A percentile compares a stretch with the other conserved stretches of the same genome.
Evolutionary conservation across 2,888 invertebrate genomes (phyloP).

Genomic region (Cacoxenus indagator): DNA sequence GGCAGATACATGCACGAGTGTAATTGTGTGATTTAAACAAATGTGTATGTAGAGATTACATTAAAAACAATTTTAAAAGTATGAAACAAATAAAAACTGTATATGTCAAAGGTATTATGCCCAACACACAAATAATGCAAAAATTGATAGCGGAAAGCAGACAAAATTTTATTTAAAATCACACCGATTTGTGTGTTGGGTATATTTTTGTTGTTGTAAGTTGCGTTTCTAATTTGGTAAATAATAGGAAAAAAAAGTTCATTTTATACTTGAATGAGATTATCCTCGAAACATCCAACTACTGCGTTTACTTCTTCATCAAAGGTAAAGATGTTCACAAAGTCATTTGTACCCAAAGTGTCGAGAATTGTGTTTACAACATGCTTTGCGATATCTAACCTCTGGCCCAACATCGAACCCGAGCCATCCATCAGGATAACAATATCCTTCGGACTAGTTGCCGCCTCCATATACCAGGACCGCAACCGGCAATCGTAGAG

Average conservation of each 20-base stretch:
- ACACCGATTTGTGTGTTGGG: not conserved
- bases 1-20: slow-evolving; percentile 12
- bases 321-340: slow-evolving; percentile 96
- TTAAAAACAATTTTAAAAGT: too few relatives aligned
- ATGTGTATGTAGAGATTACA: slow-evolving; percentile 7
- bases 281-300: slow-evolving; percentile 90
- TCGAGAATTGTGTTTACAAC: slow-evolving; percentile 91
- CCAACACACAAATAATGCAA: too few relatives aligned
- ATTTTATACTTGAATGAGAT: slow-evolving; percentile 85
- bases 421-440: slow-evolving; percentile 88
- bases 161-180: not conserved
- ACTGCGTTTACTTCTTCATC: slow-evolving; percentile 84
- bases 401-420: slow-evolving; percentile 91
- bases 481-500: slow-evolving; percentile 95
- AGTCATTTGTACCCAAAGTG: slow-evolving; percentile 97
- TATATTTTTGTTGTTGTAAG: not conserved
- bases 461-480: slow-evolving; percentile 98
- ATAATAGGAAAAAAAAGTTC: slow-evolving; percentile 35
- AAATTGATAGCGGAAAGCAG: too few relatives aligned
- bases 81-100: too few relatives aligned
- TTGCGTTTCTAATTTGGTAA: slow-evolving; percentile 21
- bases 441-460: slow-evolving; percentile 96
- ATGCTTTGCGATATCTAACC: slow-evolving; percentile 90
- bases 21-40: not conserved
- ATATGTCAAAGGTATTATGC: too few relatives aligned